Evolutionary conservation across 2,113 vertebrate species (phyloP), one percentile per base, ranked within the genome.

Genomic region (Noctilio leporinus): DNA sequence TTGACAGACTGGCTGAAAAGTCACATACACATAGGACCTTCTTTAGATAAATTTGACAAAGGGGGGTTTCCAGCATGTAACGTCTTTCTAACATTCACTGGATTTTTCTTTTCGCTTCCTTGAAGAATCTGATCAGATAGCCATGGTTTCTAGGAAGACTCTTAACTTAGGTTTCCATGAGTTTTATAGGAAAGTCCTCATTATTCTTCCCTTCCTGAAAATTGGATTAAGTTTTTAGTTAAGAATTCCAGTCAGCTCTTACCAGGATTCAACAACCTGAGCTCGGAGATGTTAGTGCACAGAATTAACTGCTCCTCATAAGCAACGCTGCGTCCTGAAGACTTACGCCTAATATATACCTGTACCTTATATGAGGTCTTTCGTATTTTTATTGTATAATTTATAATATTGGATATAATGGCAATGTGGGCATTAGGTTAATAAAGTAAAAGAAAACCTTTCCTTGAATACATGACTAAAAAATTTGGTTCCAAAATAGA

Each of bases 1-100:
- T 96, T 96, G 97, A 97, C 97, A 98, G 96, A 89, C 92, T 94
- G 93, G 96, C 95, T 96, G 93, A 95, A 97, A 98, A 98, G 86
- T 90, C 98, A 97, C 95, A 94, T 83, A 76, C 43, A 93, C 77
- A 96, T 8, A 93, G 73, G 1, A 1, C 14, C 53, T 80, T 38
- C 92, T 81, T 95, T 6, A 87, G 95, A 97, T 89, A 94, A 89
- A 69, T 77, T 93, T 82, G 94, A 96, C 95, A 55, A 97, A 96
- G 93, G 40, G 35, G 92, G 85, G 75, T 96, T 97, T 84, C 78
- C n/a, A 65, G 78, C 9, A 17, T 33, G 51, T 88, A 53, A 75
- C 94, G 91, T 75, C 85, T 96, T 86, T 75, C 81, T 91, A 95
- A 75, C 62, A 84, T 62, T 96, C 78, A 92, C 0, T 81, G 92